phyloP scores from a whole-genome alignment of 2,888 invertebrate species.

The Cosmopolites sordidus region DNA sequence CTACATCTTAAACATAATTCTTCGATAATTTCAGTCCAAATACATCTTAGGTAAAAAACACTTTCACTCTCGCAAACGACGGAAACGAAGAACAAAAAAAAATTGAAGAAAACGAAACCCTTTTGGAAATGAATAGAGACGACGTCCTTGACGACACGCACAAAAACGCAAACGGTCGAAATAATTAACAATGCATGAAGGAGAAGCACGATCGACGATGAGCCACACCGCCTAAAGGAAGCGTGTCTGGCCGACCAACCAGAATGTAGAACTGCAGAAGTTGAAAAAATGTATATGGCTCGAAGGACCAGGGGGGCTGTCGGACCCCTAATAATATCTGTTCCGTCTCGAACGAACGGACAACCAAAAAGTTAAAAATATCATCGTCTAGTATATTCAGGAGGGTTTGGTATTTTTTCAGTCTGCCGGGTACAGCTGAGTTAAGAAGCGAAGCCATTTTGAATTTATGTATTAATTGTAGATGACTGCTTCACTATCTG shows the following conservation, averaged over 20 bases:
- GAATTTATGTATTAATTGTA: too few species aligned
- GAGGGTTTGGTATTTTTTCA: too few species aligned
- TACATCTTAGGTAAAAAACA: too few species aligned
- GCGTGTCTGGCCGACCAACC: constrained; percentile 42
- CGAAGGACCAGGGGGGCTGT: constrained; percentile 16
- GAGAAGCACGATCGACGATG: constrained; percentile 31
- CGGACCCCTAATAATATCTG: constrained; percentile 20
- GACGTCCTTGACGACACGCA: constrained; percentile 16
- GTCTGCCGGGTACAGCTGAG: too few species aligned
- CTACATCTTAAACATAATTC: too few species aligned
- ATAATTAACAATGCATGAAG: constrained; percentile 35
- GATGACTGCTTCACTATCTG: too few species aligned
- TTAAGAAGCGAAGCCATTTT: too few species aligned
- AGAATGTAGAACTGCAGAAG: constrained; percentile 38
- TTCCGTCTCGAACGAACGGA: constrained; percentile 12
- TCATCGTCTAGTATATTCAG: not conserved
- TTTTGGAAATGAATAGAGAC: too few species aligned
- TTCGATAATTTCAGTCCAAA: too few species aligned
- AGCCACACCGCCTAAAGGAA: constrained; percentile 37
- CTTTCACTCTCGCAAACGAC: too few species aligned
- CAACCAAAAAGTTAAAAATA: constrained; percentile 24
- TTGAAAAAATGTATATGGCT: constrained; percentile 26
- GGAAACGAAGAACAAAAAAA: too few species aligned
- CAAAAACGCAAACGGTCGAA: constrained; percentile 12
- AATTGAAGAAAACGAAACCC: too few species aligned